Evolutionary conservation across 2,888 invertebrate species (phyloP).

Genomic region (Parnassius apollo): DNA sequence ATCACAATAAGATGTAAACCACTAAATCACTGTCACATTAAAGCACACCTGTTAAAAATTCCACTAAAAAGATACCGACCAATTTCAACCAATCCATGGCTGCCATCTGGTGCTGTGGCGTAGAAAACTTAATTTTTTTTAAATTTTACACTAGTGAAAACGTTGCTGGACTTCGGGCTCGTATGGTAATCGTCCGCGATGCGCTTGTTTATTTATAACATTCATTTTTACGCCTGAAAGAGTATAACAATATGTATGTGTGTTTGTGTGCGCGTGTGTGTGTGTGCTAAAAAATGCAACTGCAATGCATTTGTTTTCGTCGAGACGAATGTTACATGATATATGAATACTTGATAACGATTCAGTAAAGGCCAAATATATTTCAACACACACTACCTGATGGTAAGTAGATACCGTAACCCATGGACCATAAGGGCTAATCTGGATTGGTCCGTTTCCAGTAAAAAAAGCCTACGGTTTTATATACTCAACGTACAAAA

Average conservation of each 20-base stretch:
- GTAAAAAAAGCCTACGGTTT: no score
- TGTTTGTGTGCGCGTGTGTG: constrained; percentile 43
- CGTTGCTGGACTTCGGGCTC: constrained; percentile 67
- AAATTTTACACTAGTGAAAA: constrained; percentile 52
- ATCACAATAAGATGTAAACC: constrained; percentile 27
- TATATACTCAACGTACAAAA: no score
- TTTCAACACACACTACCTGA: no score
- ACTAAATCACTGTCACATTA: constrained; percentile 43
- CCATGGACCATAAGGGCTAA: no score
- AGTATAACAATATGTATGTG: constrained; percentile 43
- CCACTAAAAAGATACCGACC: constrained; percentile 67
- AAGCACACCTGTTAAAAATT: constrained; percentile 28
- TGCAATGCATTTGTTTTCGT: constrained; percentile 2
- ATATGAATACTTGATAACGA: neutral
- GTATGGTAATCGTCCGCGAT: constrained; percentile 71
- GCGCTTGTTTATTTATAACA: constrained; percentile 78
- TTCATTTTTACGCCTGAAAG: constrained; percentile 80
- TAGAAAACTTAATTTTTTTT: constrained; percentile 36
- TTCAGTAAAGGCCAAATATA: no score
- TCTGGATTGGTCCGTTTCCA: no score
- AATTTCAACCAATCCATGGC: constrained; percentile 79
- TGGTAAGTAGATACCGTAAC: no score
- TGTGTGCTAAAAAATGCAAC: constrained; percentile 30
- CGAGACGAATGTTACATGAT: neutral
- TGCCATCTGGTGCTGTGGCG: constrained; percentile 48